A percentile compares a stretch with the other conserved stretches of the same genome.
These are phyloP conservation scores for Porites lobata DNA, from an alignment of 92 coral and sea anemone species.

Conservation along the genomic window DNA sequence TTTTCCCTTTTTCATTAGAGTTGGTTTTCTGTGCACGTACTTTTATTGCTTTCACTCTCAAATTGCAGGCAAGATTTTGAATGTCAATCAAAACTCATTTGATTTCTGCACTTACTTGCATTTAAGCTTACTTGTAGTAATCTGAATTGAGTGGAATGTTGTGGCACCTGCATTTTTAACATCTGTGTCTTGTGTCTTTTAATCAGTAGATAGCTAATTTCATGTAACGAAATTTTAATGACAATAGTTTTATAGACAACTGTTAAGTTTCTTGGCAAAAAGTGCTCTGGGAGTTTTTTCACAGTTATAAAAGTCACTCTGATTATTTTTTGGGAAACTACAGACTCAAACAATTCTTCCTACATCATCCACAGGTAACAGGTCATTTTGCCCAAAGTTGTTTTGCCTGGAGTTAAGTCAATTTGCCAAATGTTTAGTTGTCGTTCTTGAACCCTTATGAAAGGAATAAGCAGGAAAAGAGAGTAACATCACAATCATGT, in stretches of 20 bases:
- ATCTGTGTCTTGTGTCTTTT: neutral
- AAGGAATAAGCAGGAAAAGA: too few relatives aligned
- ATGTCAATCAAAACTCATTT: neutral
- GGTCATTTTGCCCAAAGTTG: too few relatives aligned
- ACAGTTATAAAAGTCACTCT: neutral
- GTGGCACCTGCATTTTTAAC: neutral
- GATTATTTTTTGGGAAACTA: too few relatives aligned
- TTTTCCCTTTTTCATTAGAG: slow-evolving; percentile 11
- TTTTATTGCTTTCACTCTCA: too few relatives aligned
- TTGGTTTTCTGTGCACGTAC: neutral
- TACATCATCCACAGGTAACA: too few relatives aligned
- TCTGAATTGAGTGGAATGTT: neutral
- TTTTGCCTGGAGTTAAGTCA: too few relatives aligned
- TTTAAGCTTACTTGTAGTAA: neutral
- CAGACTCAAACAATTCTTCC: too few relatives aligned
- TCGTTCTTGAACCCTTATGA: too few relatives aligned
- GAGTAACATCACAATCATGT: too few relatives aligned
- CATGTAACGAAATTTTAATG: too few relatives aligned
- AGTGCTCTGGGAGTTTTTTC: neutral
- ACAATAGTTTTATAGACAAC: neutral
- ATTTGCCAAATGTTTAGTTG: too few relatives aligned
- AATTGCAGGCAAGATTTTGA: too few relatives aligned
- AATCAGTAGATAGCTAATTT: neutral
- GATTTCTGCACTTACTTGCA: neutral
- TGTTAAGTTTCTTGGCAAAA: neutral